These are phyloP conservation scores for Ailuropoda melanoleuca DNA, from an alignment of 2,113 vertebrate species.

Conservation along the genomic window DNA sequence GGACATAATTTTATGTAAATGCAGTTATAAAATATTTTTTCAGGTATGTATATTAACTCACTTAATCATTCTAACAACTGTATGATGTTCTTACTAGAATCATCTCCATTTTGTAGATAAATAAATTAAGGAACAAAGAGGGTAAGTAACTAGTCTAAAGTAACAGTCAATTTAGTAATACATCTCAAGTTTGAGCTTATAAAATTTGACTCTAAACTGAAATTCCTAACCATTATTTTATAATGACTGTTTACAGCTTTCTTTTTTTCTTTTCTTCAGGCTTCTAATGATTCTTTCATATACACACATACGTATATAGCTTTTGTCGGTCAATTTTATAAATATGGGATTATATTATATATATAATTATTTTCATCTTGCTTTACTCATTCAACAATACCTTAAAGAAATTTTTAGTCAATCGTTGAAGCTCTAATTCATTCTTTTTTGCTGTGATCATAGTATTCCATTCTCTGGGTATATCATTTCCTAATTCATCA, in stretches of 20 bases:
- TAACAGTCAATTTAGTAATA: neutral
- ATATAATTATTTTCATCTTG: neutral
- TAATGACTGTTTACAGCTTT: neutral
- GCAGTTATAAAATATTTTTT: neutral
- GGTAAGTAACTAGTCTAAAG: neutral
- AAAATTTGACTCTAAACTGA: neutral
- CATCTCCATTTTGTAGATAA: neutral
- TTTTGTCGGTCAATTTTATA: neutral
- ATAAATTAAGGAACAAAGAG: neutral
- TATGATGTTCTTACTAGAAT: neutral
- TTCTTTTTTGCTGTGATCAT: neutral
- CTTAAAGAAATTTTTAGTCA: neutral
- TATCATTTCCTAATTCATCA: neutral
- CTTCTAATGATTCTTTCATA: neutral
- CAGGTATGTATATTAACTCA: neutral
- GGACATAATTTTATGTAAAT: neutral
- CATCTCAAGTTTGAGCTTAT: neutral
- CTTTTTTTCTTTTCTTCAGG: neutral
- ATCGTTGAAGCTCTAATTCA: neutral
- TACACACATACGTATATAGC: neutral
- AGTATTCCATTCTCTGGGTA: neutral
- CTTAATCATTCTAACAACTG: neutral
- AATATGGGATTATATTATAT: neutral
- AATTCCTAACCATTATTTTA: neutral
- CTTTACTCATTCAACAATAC: neutral